Evolutionary conservation across 2,113 vertebrate species (phyloP), one percentile per base, ranked within the genome.

Genomic region (Ascaphus truei): DNA sequence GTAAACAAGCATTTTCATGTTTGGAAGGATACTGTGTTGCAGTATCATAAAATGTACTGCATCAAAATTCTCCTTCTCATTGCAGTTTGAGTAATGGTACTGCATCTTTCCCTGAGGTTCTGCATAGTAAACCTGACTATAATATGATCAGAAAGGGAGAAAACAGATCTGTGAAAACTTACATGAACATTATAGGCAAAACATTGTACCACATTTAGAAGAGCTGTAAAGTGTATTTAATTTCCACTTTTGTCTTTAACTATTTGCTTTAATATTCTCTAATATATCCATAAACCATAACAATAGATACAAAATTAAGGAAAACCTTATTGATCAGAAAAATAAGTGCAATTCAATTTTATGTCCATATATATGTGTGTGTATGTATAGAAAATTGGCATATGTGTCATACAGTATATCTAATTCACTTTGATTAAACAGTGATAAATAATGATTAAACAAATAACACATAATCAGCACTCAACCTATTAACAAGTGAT

Each of bases 31-130:
- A 29, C 43, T 50, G 43, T 59, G 23, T 69, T 69, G 55, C 66
- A 69, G 66, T 59, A 69, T 69, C 55, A 69, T 69, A 69, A 59
- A 69, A 69, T 36, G 33, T 56, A 69, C 56, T 69, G 66, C 55
- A 60, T 69, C 55, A 69, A 60, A 69, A 60, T 50, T 18, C 25
- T 37, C 30, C 27, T 60, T 23, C 59, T 48, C 59, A 68, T 68
- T 68, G 55, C 66, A 50, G 66, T 37, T 64, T 59, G 55, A 68
- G 55, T 68, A 59, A 68, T 69, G 66, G 34, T 60, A 69, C 66
- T 68, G 65, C 65, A 58, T 68, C 41, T 57, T 68, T 58, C 56
- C 33, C 33, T 33, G 41, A 48, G 30, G 55, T 59, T 68, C 55
- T 50, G 55, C 66, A 68, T 60, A 60, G 56, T 69, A 69, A 69